Conservation (phyloP, 1,140 invertebrate species). For the Drosophila rufa region DNA sequence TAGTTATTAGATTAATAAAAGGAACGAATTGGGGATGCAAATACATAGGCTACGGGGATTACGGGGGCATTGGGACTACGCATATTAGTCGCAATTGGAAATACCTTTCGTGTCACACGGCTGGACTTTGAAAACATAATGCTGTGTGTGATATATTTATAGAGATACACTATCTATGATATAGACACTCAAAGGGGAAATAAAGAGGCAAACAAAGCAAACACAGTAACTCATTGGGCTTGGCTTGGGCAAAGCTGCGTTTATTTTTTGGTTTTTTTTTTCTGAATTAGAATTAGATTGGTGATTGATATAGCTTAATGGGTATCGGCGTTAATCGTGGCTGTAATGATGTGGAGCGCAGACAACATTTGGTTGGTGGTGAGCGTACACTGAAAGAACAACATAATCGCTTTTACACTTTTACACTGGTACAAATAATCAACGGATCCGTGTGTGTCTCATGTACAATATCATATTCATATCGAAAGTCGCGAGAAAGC, state of each 20-base stretch:
- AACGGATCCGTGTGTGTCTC: conserved; percentile 52
- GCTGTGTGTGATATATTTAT: conserved; percentile 26
- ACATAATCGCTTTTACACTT: conserved; percentile 82
- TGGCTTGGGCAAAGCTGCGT: conserved; percentile 44
- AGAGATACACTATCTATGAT: conserved; percentile 31
- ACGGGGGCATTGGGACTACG: conserved; percentile 14
- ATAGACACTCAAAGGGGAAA: conserved; percentile 61
- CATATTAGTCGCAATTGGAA: conserved; percentile 45
- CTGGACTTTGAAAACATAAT: conserved; percentile 42
- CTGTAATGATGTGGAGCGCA: conserved; percentile 71
- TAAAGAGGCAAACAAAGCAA: conserved; percentile 44
- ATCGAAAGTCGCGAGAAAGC: conserved; percentile 35
- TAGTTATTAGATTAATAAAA: conserved; percentile 18
- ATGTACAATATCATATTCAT: conserved; percentile 24
- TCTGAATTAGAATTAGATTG: not conserved
- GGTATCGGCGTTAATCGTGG: conserved; percentile 72
- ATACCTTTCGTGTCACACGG: conserved; percentile 47
- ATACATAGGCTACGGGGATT: conserved; percentile 18
- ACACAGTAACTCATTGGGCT: conserved; percentile 35
- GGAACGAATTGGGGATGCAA: conserved; percentile 34
- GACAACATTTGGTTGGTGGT: conserved; percentile 68
- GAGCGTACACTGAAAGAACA: conserved; percentile 83
- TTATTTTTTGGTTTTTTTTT: conserved; percentile 1
- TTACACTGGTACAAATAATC: conserved; percentile 68
- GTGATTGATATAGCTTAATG: conserved; percentile 61